Evolutionary conservation across 30 jellyfish, hydroid and myxozoan genomes (phyloP), one percentile per base, ranked within the genome.

Genomic region (Mastigias papua): DNA sequence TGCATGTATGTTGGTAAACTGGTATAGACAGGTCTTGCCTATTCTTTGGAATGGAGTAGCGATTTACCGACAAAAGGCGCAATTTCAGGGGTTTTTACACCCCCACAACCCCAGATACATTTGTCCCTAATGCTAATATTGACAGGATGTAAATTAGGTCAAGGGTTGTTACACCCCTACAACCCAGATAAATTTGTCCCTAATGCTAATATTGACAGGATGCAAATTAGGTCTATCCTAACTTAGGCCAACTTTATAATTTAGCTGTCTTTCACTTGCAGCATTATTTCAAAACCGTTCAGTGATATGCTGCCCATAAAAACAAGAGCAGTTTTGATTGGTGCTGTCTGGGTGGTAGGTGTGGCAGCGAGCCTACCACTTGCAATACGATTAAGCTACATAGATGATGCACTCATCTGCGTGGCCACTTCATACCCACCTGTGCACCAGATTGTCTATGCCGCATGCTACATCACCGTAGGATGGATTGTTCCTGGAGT

Each of bases 401-500:
- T 21, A 0, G 89, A 76, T 34, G 58, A 29, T 42, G 57, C 51
- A 0, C 65, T 73, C 22, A 25, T 63, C 8, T 61, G 82, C 35
- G 70, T 81, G 0, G 34, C 13, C 63, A 31, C 2, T 11, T 5
- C 76, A 2, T 83, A 58, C 85, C 19, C 71, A 20, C 73, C 92
- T 1, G 75, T 29, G 0, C 51, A n/a, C 2, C 80, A 54, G n/a
- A 57, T 83, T 19, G 86, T 73, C 22, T 49, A 67, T 27, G 78
- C 86, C 3, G 34, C 62, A 15, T 83, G 76, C 86, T 67, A 48
- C 73, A 68, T 69, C 13, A 11, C 63, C 21, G 80, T 76, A 13
- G 89, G 89, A 7, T 86, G 94, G 94, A 13, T 76, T 32, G 34
- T 86, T n/a, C 94, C 94, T 1, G 83, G 73, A n/a, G 17, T 42